phyloP scores from a whole-genome alignment of 2,888 invertebrate genomes.

The Zeuzera pyrina region DNA sequence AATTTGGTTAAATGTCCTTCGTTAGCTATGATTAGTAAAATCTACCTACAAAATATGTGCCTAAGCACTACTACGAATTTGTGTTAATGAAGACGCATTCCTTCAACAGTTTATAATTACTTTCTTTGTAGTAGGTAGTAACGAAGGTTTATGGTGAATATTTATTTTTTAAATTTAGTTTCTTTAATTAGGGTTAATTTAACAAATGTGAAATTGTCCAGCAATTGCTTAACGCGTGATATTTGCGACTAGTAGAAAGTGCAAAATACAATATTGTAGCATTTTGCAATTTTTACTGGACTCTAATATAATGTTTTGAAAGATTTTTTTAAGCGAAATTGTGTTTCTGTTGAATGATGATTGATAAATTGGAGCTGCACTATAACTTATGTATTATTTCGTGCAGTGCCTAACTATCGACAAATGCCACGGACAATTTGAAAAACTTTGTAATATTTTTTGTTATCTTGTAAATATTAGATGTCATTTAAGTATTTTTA shows the following conservation, averaged over 20 bases:
- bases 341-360: too few relatives aligned
- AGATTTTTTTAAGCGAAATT: too few relatives aligned
- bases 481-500: slow-evolving; percentile 51
- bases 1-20: slow-evolving; percentile 1
- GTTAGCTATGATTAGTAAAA: slow-evolving; percentile 3
- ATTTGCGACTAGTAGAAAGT: too few relatives aligned
- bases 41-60: slow-evolving; percentile 2
- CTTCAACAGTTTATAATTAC: slow-evolving; percentile 23
- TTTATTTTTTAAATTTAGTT: slow-evolving; percentile 44
- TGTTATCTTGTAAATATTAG: slow-evolving; percentile 52
- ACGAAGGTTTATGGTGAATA: slow-evolving; percentile 42
- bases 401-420: not conserved
- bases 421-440: slow-evolving; percentile 1
- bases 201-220: slow-evolving; percentile 13
- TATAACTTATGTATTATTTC: too few relatives aligned
- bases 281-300: too few relatives aligned
- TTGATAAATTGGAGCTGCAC: too few relatives aligned
- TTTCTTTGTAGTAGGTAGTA: slow-evolving; percentile 31
- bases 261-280: too few relatives aligned
- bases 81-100: slow-evolving; percentile 30
- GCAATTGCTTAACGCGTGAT: too few relatives aligned
- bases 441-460: slow-evolving; percentile 36
- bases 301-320: too few relatives aligned
- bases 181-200: slow-evolving; percentile 16
- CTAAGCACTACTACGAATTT: slow-evolving; percentile 1